A percentile compares a stretch with the other conserved stretches of the same genome.
phyloP scores from a whole-genome alignment of 2,888 invertebrate genomes.

The Ochropacha duplaris region DNA sequence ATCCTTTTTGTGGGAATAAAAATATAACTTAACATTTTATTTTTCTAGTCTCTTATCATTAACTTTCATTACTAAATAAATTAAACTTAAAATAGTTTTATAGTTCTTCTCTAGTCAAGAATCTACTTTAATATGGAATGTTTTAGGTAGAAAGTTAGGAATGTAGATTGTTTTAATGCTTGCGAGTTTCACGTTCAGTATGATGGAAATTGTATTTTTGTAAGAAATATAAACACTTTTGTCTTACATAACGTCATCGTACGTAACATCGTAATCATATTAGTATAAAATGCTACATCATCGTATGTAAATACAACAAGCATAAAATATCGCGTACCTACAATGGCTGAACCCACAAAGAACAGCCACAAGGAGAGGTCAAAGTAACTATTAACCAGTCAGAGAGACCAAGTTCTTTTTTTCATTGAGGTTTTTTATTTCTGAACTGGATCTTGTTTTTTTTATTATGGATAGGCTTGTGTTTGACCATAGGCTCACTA shows the following conservation, averaged over 20 bases:
- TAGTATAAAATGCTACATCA: slow-evolving; percentile 2
- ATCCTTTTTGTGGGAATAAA: too few relatives aligned
- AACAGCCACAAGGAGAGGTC: slow-evolving; percentile 26
- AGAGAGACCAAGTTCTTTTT: slow-evolving; percentile 32
- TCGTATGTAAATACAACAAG: slow-evolving; percentile 7
- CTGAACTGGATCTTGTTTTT: slow-evolving; percentile 8
- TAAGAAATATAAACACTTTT: not conserved
- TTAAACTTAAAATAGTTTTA: too few relatives aligned
- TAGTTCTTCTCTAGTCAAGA: too few relatives aligned
- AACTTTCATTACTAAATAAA: too few relatives aligned
- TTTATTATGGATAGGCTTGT: not conserved
- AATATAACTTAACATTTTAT: too few relatives aligned
- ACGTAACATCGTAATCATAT: too few relatives aligned
- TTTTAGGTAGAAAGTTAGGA: too few relatives aligned
- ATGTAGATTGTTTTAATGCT: too few relatives aligned
- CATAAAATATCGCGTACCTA: slow-evolving; percentile 10
- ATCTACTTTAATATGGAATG: too few relatives aligned
- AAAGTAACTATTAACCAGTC: slow-evolving; percentile 34
- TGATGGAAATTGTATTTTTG: not conserved
- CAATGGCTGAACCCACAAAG: slow-evolving; percentile 6
- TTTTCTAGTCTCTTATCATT: too few relatives aligned
- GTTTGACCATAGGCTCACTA: slow-evolving; percentile 10
- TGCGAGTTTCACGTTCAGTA: too few relatives aligned
- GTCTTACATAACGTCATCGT: not conserved
- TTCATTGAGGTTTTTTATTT: slow-evolving; percentile 16